Evolutionary conservation across 64 coral and sea anemone species (phyloP), one percentile per base, ranked within the genome.

Genomic region (Trachythela sp.): DNA sequence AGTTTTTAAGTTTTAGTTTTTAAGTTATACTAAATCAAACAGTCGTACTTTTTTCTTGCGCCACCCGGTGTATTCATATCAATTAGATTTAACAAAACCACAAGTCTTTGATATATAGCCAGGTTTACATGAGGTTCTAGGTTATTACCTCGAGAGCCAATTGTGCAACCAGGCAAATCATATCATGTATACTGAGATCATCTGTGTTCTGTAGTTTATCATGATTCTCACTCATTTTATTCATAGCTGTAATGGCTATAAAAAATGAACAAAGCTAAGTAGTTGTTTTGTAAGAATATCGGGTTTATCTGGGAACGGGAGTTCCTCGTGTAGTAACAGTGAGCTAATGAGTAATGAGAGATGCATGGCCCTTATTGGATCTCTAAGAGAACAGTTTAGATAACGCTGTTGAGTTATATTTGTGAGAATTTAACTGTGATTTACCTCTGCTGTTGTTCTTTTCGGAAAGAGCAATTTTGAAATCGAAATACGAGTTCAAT

Each of bases 91-190:
- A 5, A 18, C 18, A 37, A 9, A 14, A 35, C 18, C 15, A 41
- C 11, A 42, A 2, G 27, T 37, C 6, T 50, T 1, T 39, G 17
- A n/a, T n/a, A 67, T 13, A 88, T 88, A 38, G 40, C 9, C 4
- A 8, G 15, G 22, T 85, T 2, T 18, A 54, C 33, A 64, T 20
- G 22, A 54, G 13, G 48, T 20, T 84, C 13, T 40, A 13, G 6
- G 67, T 40, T 0, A 30, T 31, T 92, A 99, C 96, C 96, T 99
- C 93, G 22, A 99, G 83, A 58, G 96, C 94, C 15, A 94, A 59
- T 54, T 99, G 96, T 56, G 96, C 96, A 48, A 93, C 93, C 35
- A 99, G 84, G 48, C 96, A 99, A 40, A 99, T 93, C 26, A 99
- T 87, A 10, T 88, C 93, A 37, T 99, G 91, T 22, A 92, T 80